Percentiles rank a stretch among this genome's conserved stretches.
These are phyloP conservation scores for Lithodes maja DNA, from an alignment of 2,888 invertebrate genomes.

Conservation along the genomic window DNA sequence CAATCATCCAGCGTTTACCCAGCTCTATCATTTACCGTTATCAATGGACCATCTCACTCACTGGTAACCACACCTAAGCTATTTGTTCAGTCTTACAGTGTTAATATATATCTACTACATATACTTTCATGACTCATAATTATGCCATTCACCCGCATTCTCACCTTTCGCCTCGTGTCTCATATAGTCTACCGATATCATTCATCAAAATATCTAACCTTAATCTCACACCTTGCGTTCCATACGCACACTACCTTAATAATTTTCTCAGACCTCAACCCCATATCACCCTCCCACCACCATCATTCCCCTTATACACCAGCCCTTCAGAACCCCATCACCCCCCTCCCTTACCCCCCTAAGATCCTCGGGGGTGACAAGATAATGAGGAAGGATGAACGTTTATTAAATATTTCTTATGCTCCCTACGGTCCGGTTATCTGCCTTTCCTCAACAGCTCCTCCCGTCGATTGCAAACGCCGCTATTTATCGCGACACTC, in stretches of 20 bases:
- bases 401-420: constrained; percentile 36
- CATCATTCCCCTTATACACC: neutral
- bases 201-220: neutral
- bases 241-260: too few species aligned
- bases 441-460: neutral
- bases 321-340: constrained; percentile 1
- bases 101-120: too few species aligned
- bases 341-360: neutral
- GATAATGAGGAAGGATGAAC: constrained; percentile 31
- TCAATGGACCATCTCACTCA: too few species aligned
- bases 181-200: neutral
- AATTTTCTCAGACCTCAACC: neutral
- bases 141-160: neutral
- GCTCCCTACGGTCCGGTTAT: constrained; percentile 11
- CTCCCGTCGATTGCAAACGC: constrained; percentile 22
- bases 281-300: neutral
- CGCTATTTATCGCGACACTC: constrained; percentile 23
- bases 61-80: too few species aligned
- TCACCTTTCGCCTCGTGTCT: neutral
- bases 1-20: too few species aligned
- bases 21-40: too few species aligned
- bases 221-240: neutral
- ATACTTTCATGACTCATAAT: too few species aligned
- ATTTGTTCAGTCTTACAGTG: too few species aligned
- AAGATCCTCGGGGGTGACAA: constrained; percentile 14